Evolutionary conservation across 2,797 vertebrate genomes (phyloP).

Genomic region (Cyclopterus lumpus): DNA sequence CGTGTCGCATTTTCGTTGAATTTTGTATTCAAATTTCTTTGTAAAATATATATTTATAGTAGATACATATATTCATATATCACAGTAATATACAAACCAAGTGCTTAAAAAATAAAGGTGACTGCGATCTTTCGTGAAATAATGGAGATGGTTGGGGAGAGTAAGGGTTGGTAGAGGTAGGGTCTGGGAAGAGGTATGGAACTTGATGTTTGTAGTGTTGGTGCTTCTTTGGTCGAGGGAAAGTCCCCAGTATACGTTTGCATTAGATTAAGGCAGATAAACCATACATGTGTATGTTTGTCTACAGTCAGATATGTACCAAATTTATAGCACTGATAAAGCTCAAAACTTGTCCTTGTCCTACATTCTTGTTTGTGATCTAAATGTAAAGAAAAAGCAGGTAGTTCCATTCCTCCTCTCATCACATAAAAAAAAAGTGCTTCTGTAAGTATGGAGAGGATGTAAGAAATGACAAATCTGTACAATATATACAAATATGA

Average conservation of each 20-base stretch:
- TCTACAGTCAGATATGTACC: slow-evolving; percentile 74
- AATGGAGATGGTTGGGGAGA: slow-evolving; percentile 58
- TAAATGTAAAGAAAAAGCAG: slow-evolving; percentile 61
- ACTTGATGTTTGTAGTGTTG: slow-evolving; percentile 74
- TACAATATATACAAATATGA: slow-evolving; percentile 83
- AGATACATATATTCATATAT: slow-evolving; percentile 85
- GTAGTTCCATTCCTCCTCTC: slow-evolving; percentile 80
- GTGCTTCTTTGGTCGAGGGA: slow-evolving; percentile 86
- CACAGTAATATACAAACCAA: slow-evolving; percentile 86
- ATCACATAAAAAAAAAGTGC: slow-evolving; percentile 83
- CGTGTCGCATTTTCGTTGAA: slow-evolving; percentile 59
- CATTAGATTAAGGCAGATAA: slow-evolving; percentile 81
- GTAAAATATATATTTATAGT: slow-evolving; percentile 86
- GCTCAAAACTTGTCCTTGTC: slow-evolving; percentile 47
- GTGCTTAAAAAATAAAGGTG: slow-evolving; percentile 83
- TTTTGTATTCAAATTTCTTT: slow-evolving; percentile 79
- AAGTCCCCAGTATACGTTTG: slow-evolving; percentile 74
- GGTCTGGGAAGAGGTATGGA: slow-evolving; percentile 80
- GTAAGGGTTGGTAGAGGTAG: slow-evolving; percentile 68
- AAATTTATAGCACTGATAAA: slow-evolving; percentile 68
- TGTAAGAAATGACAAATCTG: slow-evolving; percentile 77
- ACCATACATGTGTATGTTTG: slow-evolving; percentile 67
- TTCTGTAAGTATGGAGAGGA: slow-evolving; percentile 78
- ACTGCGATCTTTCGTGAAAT: slow-evolving; percentile 65
- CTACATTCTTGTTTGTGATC: slow-evolving; percentile 70